These are phyloP conservation scores for Scolopax bukidnonensis DNA, from an alignment of 2,797 vertebrate species.

Conservation along the genomic window DNA sequence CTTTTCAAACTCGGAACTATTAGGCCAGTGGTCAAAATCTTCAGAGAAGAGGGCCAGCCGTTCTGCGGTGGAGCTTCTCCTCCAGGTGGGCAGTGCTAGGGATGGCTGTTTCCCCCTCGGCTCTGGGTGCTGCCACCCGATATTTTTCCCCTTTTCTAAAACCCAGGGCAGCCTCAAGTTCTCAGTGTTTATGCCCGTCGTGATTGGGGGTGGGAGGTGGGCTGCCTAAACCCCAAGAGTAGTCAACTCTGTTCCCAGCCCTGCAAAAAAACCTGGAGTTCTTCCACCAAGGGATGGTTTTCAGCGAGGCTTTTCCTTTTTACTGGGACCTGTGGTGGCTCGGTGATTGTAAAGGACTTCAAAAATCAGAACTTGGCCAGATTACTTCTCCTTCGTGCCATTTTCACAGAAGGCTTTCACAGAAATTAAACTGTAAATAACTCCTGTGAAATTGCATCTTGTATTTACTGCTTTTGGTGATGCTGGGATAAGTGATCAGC, in stretches of 20 bases:
- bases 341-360: slow-evolving; percentile 44
- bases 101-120: background rate
- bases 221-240: background rate
- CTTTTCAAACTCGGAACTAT: slow-evolving; percentile 16
- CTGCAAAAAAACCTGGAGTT: background rate
- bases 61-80: background rate
- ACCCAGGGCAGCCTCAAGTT: background rate
- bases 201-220: background rate
- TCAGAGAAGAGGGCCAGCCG: background rate
- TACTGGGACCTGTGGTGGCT: slow-evolving; percentile 57
- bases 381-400: slow-evolving; percentile 36
- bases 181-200: background rate
- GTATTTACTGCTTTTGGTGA: slow-evolving; percentile 20
- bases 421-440: slow-evolving; percentile 54
- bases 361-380: background rate
- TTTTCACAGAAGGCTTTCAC: slow-evolving; percentile 59
- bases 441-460: slow-evolving; percentile 36
- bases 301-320: slow-evolving; percentile 59
- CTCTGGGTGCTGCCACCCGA: fast-evolving
- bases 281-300: slow-evolving; percentile 55
- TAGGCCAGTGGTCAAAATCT: slow-evolving; percentile 34
- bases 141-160: background rate
- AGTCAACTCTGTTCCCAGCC: slow-evolving; percentile 7
- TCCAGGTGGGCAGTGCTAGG: background rate
- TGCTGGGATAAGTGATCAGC: background rate